A percentile compares a stretch with the other conserved stretches of the same genome.
These are phyloP conservation scores for Premnoplex brunnescens DNA, from an alignment of 2,797 vertebrate genomes.

Conservation along the genomic window DNA sequence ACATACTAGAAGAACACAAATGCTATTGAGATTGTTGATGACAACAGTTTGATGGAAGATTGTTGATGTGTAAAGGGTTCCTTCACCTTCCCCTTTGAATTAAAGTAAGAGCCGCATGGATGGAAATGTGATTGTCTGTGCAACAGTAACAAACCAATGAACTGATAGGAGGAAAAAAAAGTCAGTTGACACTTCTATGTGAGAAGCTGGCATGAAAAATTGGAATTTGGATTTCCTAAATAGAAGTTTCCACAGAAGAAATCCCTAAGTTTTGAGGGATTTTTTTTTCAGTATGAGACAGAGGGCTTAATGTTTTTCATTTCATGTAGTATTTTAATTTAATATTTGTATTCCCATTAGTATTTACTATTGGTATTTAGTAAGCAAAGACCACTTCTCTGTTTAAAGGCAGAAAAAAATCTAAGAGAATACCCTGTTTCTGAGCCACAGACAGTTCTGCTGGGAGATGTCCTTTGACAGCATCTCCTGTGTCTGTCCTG, in stretches of 20 bases:
- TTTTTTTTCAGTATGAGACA: background rate
- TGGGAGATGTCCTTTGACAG: background rate
- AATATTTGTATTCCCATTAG: background rate
- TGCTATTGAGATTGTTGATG: background rate
- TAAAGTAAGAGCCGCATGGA: background rate
- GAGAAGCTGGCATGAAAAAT: background rate
- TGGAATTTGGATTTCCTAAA: background rate
- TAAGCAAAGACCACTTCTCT: background rate
- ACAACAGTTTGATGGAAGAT: background rate
- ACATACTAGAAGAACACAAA: background rate
- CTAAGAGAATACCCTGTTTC: background rate
- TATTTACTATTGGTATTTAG: background rate
- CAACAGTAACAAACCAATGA: background rate
- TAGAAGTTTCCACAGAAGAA: background rate
- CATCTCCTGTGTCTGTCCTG: background rate
- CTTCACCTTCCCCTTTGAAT: background rate
- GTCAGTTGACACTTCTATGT: background rate
- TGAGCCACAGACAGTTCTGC: background rate
- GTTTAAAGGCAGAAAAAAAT: background rate
- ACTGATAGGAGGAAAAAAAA: background rate
- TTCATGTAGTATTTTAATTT: background rate
- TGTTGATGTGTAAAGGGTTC: background rate
- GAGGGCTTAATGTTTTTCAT: background rate
- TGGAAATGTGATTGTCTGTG: background rate
- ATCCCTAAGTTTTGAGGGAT: background rate